A percentile compares a stretch with the other conserved stretches of the same genome.
Conservation (phyloP, 2,888 invertebrate genomes). For the Stomorhina lunata region DNA sequence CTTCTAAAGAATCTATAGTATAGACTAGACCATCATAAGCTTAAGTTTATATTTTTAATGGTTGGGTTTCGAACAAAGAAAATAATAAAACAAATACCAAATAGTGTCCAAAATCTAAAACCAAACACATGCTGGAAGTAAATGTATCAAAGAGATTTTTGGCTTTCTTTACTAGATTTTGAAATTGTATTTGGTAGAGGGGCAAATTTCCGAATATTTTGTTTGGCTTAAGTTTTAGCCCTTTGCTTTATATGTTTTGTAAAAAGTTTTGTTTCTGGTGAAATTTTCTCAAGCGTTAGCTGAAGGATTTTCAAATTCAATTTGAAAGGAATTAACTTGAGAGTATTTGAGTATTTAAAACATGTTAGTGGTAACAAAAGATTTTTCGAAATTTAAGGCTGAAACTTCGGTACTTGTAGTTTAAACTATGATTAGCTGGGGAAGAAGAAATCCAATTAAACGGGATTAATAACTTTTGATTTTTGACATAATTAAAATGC, state of each 20-base stretch:
- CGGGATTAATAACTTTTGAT: too few relatives aligned
- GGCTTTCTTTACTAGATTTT: background rate
- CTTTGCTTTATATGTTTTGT: too few relatives aligned
- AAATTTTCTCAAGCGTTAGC: slow-evolving; percentile 48
- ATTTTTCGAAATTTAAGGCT: too few relatives aligned
- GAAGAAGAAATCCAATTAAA: too few relatives aligned
- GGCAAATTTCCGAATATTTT: too few relatives aligned
- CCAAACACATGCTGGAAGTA: slow-evolving; percentile 51
- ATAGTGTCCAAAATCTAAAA: slow-evolving; percentile 33
- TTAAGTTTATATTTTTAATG: slow-evolving; percentile 12
- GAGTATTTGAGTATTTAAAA: slow-evolving; percentile 17
- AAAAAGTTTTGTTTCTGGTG: background rate
- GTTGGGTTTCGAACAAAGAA: too few relatives aligned
- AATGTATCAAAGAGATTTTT: slow-evolving; percentile 39
- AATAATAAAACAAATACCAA: background rate
- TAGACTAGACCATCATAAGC: too few relatives aligned
- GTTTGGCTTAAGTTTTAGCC: background rate
- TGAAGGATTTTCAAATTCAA: slow-evolving; percentile 54
- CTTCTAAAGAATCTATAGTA: too few relatives aligned
- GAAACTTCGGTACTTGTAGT: too few relatives aligned
- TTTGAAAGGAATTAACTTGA: slow-evolving; percentile 58
- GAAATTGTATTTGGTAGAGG: too few relatives aligned
- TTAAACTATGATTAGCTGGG: too few relatives aligned
- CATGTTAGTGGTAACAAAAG: slow-evolving; percentile 24
- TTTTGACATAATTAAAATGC: too few relatives aligned